Conservation (phyloP, 2,113 vertebrate genomes). For the Apus apus region DNA sequence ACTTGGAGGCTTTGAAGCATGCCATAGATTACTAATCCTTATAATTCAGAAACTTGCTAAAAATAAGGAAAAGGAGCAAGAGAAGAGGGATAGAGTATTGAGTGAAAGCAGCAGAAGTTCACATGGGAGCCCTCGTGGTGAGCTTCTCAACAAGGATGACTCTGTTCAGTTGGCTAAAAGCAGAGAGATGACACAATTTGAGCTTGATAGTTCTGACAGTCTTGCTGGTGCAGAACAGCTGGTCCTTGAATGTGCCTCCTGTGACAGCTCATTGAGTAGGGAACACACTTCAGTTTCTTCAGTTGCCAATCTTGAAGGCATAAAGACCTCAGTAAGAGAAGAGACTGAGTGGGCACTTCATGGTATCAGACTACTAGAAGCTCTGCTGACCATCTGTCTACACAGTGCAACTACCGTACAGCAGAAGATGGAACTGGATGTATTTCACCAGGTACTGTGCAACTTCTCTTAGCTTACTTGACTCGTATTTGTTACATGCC, state of each 20-base stretch:
- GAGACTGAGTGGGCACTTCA: slow-evolving; percentile 85
- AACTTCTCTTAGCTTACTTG: neutral
- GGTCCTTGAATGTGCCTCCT: neutral
- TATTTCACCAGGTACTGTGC: slow-evolving; percentile 82
- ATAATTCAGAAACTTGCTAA: slow-evolving; percentile 85
- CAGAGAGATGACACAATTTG: neutral
- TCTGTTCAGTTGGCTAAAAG: neutral
- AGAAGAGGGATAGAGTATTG: neutral
- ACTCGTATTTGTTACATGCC: neutral
- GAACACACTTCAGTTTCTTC: neutral
- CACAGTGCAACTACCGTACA: slow-evolving; percentile 82
- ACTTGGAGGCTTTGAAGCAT: slow-evolving; percentile 90
- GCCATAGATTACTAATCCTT: slow-evolving; percentile 86
- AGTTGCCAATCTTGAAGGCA: neutral
- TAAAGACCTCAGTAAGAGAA: slow-evolving; percentile 58
- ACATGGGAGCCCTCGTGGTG: neutral
- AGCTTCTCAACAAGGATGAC: slow-evolving; percentile 12
- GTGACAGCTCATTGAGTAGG: neutral
- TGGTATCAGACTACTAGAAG: slow-evolving; percentile 90
- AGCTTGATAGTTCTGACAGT: neutral
- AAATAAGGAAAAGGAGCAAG: slow-evolving; percentile 70
- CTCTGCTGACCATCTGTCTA: slow-evolving; percentile 92
- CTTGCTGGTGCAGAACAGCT: neutral
- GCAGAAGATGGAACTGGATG: slow-evolving; percentile 84
- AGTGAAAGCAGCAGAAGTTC: slow-evolving; percentile 24